Evolutionary conservation across 2,888 invertebrate genomes (phyloP).

Genomic region (Thalpophila matura): DNA sequence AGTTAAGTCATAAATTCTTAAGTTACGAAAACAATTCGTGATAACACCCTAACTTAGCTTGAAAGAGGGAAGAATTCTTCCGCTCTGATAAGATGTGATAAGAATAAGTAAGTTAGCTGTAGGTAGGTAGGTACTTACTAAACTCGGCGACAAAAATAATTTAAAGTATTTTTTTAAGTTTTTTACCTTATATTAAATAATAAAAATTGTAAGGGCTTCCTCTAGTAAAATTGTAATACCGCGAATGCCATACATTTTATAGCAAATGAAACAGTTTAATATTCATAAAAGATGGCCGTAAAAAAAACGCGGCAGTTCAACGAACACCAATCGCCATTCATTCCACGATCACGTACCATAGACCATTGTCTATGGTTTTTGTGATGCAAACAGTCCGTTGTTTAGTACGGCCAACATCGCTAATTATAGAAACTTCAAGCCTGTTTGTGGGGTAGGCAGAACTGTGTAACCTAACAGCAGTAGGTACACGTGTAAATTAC

Average conservation of each 20-base stretch:
- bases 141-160: no score
- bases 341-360: conserved; percentile 56
- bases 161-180: no score
- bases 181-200: no score
- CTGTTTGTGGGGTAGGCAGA: neutral
- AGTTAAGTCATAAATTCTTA: no score
- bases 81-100: conserved; percentile 37
- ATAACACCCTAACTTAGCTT: conserved; percentile 25
- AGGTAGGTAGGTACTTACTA: conserved; percentile 6
- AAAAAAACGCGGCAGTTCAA: conserved; percentile 57
- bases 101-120: neutral
- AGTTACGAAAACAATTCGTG: neutral
- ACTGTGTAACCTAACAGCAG: neutral
- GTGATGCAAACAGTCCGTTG: conserved; percentile 61
- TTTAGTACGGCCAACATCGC: conserved; percentile 51
- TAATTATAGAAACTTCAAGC: conserved; percentile 52
- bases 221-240: neutral
- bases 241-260: neutral
- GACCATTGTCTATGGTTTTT: conserved; percentile 65
- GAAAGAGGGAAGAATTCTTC: conserved; percentile 13
- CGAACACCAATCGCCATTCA: conserved; percentile 54
- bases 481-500: neutral
- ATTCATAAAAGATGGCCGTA: conserved; percentile 52
- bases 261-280: conserved; percentile 36
- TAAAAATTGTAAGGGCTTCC: neutral